Evolutionary conservation across 1,140 invertebrate species (phyloP), one percentile per base, ranked within the genome.

Genomic region (Anthonomus grandis): DNA sequence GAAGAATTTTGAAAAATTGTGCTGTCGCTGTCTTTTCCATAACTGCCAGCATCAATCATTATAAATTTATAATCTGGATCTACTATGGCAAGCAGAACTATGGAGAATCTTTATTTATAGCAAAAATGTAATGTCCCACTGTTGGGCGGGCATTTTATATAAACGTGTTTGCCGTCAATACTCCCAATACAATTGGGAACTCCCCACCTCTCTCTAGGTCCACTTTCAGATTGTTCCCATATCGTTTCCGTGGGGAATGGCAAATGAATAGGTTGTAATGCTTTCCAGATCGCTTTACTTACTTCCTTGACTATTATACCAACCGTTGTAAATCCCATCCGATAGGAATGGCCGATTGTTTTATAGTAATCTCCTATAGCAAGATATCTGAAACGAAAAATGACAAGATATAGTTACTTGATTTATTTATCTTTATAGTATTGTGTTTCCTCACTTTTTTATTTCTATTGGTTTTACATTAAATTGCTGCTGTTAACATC

Each of bases 51-150:
- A 64, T 75, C 74, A 24, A 76, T 59, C 48, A 62, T 59, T 42
- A 68, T 63, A 52, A 77, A 76, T 51, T 63, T 70, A 57, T 72
- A 74, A 37, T 71, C 62, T 75, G 67, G 60, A 66, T 75, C 71
- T 15, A 49, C 67, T 8, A 71, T 57, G 6, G 69, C 76, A 42
- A 75, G 57, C 17, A 77, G 56, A 17, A 75, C 69, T 13, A 76
- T 69, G 23, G 64, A 72, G 23, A 36, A 47, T 9, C 22, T 12
- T 5, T 39, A 5, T 39, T 39, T 39, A 17, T 39, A 39, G 15
- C 37, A 39, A 39, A 39, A 39, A 39, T 39, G 5, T 12, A 12
- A 12, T 39, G 37, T 12, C 6, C 37, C 37, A 39, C 37, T 39
- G 37, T 39, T 39, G 15, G 37, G 37, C 37, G 37, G 37, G 37